Percentiles rank a stretch among this genome's conserved stretches.
These are phyloP conservation scores for Zaprionus lachaisei DNA, from an alignment of 1,140 invertebrate genomes.

Conservation along the genomic window DNA sequence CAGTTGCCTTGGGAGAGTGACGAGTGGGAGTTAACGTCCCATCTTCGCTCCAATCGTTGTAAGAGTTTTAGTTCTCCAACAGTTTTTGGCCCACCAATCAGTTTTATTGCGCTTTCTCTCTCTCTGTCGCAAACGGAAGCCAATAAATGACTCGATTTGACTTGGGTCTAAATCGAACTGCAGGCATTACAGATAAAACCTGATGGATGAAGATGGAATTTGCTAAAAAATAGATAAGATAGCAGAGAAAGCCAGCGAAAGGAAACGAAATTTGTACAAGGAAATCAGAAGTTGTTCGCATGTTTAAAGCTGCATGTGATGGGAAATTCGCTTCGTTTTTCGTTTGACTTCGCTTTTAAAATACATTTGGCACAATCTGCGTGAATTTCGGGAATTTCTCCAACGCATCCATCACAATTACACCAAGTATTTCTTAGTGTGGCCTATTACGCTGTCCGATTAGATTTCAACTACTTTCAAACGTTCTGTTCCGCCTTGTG, in stretches of 20 bases:
- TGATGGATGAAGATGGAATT: slow-evolving; percentile 3
- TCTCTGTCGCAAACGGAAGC: slow-evolving; percentile 36
- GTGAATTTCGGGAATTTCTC: background rate
- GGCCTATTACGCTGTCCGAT: slow-evolving; percentile 9
- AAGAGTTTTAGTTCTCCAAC: slow-evolving; percentile 25
- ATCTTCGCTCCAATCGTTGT: background rate
- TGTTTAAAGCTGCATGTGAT: background rate
- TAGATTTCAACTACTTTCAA: slow-evolving; percentile 13
- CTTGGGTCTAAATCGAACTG: background rate
- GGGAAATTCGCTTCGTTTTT: background rate
- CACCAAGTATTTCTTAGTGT: background rate
- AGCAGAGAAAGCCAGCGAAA: background rate
- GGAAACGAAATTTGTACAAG: background rate
- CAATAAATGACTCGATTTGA: slow-evolving; percentile 49
- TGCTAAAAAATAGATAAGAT: background rate
- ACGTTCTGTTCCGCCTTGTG: slow-evolving; percentile 14
- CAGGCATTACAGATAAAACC: slow-evolving; percentile 3
- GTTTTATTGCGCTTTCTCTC: slow-evolving; percentile 57
- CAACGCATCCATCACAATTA: background rate
- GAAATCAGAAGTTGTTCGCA: background rate
- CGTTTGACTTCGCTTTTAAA: background rate
- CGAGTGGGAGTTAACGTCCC: background rate
- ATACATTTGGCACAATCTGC: background rate
- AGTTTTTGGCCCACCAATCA: slow-evolving; percentile 38
- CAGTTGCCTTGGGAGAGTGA: slow-evolving; percentile 34